phyloP scores from a whole-genome alignment of 2,888 invertebrate genomes.

The Julus scanicus region DNA sequence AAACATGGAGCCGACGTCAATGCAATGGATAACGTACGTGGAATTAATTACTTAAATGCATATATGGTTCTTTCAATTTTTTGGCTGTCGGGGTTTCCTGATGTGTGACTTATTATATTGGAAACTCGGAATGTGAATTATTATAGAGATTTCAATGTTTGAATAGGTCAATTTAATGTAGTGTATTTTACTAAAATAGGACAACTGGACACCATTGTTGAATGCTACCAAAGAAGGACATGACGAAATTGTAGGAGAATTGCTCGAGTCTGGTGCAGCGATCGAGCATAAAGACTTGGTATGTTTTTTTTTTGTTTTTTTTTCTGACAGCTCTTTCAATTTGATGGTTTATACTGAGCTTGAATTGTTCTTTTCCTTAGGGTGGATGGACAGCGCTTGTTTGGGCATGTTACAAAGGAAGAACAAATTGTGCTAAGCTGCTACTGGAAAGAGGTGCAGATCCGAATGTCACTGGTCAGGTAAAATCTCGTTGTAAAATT shows the following conservation, averaged over 20 bases:
- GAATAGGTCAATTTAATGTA: not conserved
- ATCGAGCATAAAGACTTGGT: conserved; percentile 90
- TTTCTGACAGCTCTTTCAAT: not conserved
- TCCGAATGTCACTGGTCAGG: conserved; percentile 92
- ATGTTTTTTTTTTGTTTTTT: conserved; percentile 59
- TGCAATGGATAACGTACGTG: conserved; percentile 80
- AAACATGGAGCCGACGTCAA: conserved; percentile 92
- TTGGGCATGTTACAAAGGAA: conserved; percentile 97
- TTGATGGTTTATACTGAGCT: not conserved
- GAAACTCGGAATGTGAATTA: too few relatives aligned
- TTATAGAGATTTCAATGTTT: too few relatives aligned
- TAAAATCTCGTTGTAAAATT: conserved; percentile 63
- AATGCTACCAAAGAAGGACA: conserved; percentile 92
- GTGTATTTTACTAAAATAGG: conserved; percentile 68
- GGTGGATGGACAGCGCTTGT: conserved; percentile 97
- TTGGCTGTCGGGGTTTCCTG: not conserved
- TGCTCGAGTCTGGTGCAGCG: conserved; percentile 83
- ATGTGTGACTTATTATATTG: not conserved
- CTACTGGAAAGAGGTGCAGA: conserved; percentile 89
- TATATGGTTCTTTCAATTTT: not conserved
- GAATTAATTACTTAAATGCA: conserved; percentile 48
- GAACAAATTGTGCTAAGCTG: conserved; percentile 75
- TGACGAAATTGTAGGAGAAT: conserved; percentile 79
- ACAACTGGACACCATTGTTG: conserved; percentile 91
- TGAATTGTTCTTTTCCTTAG: conserved; percentile 68